Base-by-base conservation (phyloP, 2,797 vertebrate species). In the Lithobates pipiens region DNA sequence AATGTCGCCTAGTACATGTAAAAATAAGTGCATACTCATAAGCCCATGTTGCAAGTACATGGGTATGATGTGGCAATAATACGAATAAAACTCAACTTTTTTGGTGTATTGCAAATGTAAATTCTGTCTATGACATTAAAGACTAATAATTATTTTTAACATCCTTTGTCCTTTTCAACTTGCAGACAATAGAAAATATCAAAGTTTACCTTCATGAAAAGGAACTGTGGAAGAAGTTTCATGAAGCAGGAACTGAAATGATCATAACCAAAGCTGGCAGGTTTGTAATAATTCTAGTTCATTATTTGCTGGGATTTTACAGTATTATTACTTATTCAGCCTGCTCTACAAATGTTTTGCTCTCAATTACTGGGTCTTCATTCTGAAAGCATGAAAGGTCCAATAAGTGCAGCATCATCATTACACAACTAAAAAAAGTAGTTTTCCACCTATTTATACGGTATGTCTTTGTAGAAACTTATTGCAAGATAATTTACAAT, bases 201-300 rank as follows among this genome's bases (percentile, higher is more conserved):
- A 99, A 98, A 92, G 98, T 99, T 72, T 93, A 96, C 90, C 96
- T 99, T 89, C 97, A 99, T 9, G 98, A 99, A 93, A 95, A 97
- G 89, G 98, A 99, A 77, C 95, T 99, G 88, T 99, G 98, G 98
- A 99, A 97, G 95, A 98, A 97, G 93, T 99, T 99, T 89, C 96
- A 99, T 65, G 98, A 99, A 90, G 96, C 97, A 2, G 96, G 97
- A 78, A 99, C 98, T 0, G 98, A 99, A 93, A 99, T 99, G 98
- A 99, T 99, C 92, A 99, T 99, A 90, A 99, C 98, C 50, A 99
- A 99, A 94, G 98, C 98, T 82, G 98, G 98, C 93, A 98, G 98
- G 97, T 97, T 73, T 92, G 96, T 95, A 69, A 75, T 23, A 67
- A 75, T 44, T 78, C 13, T 72, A 27, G 54, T 71, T 6, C 25